Percentiles rank a stretch among this genome's conserved stretches.
phyloP scores from a whole-genome alignment of 2,888 invertebrate species.

The Quadriops clusia region DNA sequence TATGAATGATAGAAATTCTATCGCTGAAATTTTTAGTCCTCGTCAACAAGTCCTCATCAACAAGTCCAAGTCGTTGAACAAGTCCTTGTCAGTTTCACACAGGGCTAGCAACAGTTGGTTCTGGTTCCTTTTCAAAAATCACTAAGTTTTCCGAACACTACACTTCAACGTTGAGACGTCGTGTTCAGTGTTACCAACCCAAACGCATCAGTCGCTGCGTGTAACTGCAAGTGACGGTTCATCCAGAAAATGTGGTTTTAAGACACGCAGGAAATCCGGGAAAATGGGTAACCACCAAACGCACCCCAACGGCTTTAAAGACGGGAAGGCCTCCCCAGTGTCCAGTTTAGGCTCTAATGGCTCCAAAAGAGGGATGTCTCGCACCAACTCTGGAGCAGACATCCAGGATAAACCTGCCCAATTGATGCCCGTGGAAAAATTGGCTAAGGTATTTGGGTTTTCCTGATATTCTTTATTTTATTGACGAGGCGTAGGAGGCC shows the following conservation, averaged over 20 bases:
- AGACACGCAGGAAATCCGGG: conserved; percentile 5
- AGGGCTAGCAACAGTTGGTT: no score
- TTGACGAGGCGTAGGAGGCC: not conserved
- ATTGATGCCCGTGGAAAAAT: conserved; percentile 61
- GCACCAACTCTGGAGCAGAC: conserved; percentile 55
- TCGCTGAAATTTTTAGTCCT: no score
- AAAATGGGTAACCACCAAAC: conserved; percentile 35
- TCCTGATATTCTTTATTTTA: not conserved
- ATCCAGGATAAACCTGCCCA: conserved; percentile 50
- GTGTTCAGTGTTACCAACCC: conserved; percentile 10
- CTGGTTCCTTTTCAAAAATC: no score
- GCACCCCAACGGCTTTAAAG: conserved; percentile 23
- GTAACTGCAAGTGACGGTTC: conserved; percentile 5
- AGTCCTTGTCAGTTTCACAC: no score
- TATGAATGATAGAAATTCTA: no score
- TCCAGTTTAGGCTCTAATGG: conserved; percentile 35
- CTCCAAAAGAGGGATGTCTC: conserved; percentile 40
- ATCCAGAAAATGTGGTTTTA: conserved; percentile 15
- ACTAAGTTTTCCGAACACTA: no score
- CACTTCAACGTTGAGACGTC: no score
- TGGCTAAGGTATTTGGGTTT: conserved; percentile 50
- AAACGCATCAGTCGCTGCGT: conserved; percentile 9
- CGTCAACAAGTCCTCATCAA: no score
- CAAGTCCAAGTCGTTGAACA: no score
- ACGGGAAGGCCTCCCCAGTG: no score